phyloP scores from a whole-genome alignment of 2,888 invertebrate genomes.

The Coleophora deauratella region DNA sequence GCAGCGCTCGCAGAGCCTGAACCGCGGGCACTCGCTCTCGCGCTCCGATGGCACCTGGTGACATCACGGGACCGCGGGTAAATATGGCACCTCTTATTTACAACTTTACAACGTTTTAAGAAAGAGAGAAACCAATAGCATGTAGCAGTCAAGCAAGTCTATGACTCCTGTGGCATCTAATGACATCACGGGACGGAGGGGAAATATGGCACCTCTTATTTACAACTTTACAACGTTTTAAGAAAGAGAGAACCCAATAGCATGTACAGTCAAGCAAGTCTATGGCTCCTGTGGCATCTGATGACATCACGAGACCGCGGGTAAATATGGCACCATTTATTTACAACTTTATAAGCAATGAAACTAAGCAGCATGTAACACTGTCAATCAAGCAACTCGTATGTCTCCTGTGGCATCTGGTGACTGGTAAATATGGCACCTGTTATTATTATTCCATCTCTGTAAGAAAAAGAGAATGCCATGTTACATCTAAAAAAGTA shows the following conservation, averaged over 20 bases:
- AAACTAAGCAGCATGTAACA: no score
- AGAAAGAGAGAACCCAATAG: no score
- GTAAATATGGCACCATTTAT: constrained; percentile 1
- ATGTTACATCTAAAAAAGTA: no score
- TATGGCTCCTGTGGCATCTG: constrained; percentile 84
- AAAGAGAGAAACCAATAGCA: no score
- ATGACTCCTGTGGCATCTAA: constrained; percentile 84
- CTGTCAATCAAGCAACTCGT: no score
- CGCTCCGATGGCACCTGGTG: constrained; percentile 85
- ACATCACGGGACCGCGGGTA: constrained; percentile 77
- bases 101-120: not conserved
- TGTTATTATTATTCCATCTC: no score
- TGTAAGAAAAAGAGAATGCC: no score
- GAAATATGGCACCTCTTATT: not conserved
- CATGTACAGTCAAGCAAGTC: no score
- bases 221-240: not conserved
- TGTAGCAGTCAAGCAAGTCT: no score
- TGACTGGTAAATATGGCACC: constrained; percentile 42
- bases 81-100: not conserved
- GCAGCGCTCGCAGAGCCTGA: constrained; percentile 83
- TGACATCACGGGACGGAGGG: constrained; percentile 79
- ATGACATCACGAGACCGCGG: constrained; percentile 81
- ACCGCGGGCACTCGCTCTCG: constrained; percentile 81
- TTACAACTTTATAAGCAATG: no score
- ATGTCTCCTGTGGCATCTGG: constrained; percentile 89